These are phyloP conservation scores for Drosophila varians DNA, from an alignment of 1,140 invertebrate species.

Conservation along the genomic window DNA sequence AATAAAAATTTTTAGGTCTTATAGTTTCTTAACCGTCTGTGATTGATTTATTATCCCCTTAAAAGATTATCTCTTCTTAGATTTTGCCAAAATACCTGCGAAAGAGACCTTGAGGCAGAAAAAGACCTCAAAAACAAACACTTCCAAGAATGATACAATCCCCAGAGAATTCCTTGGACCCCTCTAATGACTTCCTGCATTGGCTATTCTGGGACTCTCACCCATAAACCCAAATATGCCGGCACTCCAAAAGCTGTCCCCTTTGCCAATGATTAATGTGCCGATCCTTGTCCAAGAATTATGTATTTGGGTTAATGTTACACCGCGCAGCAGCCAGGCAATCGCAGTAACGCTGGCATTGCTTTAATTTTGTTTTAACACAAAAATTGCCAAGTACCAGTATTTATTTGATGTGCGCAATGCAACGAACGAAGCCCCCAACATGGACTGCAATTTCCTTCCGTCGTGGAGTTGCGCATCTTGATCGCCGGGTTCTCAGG, in stretches of 20 bases:
- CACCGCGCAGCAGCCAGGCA: constrained; percentile 37
- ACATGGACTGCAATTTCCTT: constrained; percentile 72
- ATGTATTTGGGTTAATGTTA: constrained; percentile 82
- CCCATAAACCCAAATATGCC: constrained; percentile 65
- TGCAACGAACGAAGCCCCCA: constrained; percentile 23
- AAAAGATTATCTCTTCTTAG: not conserved
- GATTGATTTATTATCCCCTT: not conserved
- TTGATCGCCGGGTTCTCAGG: constrained; percentile 74
- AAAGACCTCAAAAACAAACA: not conserved
- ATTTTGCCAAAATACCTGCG: not conserved
- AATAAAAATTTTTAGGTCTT: not conserved
- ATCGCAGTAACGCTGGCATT: constrained; percentile 46
- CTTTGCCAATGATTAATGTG: constrained; percentile 40
- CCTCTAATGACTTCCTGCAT: constrained; percentile 69
- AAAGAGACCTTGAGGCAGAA: constrained; percentile 10
- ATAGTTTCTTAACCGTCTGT: no score
- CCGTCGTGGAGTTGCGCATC: constrained; percentile 61
- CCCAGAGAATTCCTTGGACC: constrained; percentile 30
- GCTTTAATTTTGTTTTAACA: constrained; percentile 78
- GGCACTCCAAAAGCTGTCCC: constrained; percentile 20
- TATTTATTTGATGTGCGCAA: constrained; percentile 76
- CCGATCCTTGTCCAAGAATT: constrained; percentile 66
- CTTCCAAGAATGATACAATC: constrained; percentile 37
- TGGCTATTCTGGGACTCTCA: constrained; percentile 41
- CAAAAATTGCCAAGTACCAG: constrained; percentile 63